A percentile compares a stretch with the other conserved stretches of the same genome.
Evolutionary conservation across 2,888 invertebrate genomes (phyloP).

Genomic region (Scaptodrosophila latifasciaeformis): DNA sequence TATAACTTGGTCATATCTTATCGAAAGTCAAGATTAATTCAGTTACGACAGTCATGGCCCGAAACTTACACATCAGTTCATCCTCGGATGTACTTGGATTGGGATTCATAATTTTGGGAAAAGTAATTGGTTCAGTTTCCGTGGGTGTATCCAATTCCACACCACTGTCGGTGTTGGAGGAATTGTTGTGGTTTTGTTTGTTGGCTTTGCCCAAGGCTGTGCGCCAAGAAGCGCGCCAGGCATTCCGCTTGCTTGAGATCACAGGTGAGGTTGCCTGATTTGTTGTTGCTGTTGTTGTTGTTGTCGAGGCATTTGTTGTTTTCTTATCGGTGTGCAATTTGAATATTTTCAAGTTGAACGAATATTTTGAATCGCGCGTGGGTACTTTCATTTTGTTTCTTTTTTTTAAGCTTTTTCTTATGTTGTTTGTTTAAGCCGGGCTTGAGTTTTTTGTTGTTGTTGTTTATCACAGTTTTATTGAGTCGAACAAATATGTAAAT

Average conservation of each 20-base stretch:
- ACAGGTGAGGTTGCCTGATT: conserved; percentile 35
- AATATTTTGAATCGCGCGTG: conserved; percentile 64
- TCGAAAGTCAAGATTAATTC: too few relatives aligned
- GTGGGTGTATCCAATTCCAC: conserved; percentile 12
- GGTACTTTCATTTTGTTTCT: conserved; percentile 64
- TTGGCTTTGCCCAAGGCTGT: conserved; percentile 39
- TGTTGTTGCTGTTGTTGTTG: conserved; percentile 24
- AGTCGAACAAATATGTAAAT: background rate
- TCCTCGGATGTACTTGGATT: conserved; percentile 36
- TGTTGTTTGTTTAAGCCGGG: conserved; percentile 7
- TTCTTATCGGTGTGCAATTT: conserved; percentile 70
- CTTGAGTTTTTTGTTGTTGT: background rate
- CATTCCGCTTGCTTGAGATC: conserved; percentile 57
- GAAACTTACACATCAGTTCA: conserved; percentile 62
- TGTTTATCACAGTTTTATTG: background rate
- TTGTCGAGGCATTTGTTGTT: conserved; percentile 22
- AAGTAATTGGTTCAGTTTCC: conserved; percentile 1
- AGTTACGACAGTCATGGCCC: too few relatives aligned
- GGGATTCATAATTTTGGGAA: too few relatives aligned
- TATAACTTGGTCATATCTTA: background rate
- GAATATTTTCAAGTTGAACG: conserved; percentile 71
- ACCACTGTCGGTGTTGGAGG: conserved; percentile 7
- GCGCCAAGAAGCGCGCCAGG: conserved; percentile 69
- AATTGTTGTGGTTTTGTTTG: conserved; percentile 7
- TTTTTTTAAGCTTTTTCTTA: background rate